These are phyloP conservation scores for Poecile montanus DNA, from an alignment of 2,797 vertebrate genomes.

Conservation along the genomic window DNA sequence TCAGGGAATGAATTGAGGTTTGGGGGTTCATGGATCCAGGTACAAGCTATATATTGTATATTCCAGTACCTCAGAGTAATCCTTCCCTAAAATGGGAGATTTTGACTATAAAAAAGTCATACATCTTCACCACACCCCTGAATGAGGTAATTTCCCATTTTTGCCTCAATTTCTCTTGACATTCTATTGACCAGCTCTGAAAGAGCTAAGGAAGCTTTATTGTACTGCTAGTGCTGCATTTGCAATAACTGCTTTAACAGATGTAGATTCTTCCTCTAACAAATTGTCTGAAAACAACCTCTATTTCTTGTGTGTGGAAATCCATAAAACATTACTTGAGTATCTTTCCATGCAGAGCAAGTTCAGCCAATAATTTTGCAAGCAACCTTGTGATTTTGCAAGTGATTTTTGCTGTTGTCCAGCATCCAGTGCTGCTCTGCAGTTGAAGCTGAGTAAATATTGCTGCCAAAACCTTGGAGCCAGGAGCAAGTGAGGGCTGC, in stretches of 20 bases:
- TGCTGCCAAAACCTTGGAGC: not conserved
- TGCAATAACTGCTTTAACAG: not conserved
- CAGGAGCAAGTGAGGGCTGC: not conserved
- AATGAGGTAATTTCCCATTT: not conserved
- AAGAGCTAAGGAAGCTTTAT: not conserved
- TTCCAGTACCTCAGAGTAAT: not conserved
- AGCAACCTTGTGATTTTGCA: not conserved
- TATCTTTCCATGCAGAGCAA: not conserved
- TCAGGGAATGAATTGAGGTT: not conserved
- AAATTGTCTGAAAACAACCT: not conserved
- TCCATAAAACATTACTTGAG: not conserved
- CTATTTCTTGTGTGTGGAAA: not conserved
- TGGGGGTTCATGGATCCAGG: rapidly evolving
- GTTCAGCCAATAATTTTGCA: not conserved
- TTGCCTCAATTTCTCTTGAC: not conserved
- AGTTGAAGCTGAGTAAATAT: not conserved
- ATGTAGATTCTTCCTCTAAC: not conserved
- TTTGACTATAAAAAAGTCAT: not conserved
- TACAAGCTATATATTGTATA: not conserved
- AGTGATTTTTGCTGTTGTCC: not conserved
- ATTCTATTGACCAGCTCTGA: not conserved
- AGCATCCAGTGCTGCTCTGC: not conserved
- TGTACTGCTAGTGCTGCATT: not conserved
- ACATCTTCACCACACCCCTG: not conserved
- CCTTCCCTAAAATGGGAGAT: not conserved